Conservation (phyloP, 2,113 vertebrate species). For the Chionodraco myersi region DNA sequence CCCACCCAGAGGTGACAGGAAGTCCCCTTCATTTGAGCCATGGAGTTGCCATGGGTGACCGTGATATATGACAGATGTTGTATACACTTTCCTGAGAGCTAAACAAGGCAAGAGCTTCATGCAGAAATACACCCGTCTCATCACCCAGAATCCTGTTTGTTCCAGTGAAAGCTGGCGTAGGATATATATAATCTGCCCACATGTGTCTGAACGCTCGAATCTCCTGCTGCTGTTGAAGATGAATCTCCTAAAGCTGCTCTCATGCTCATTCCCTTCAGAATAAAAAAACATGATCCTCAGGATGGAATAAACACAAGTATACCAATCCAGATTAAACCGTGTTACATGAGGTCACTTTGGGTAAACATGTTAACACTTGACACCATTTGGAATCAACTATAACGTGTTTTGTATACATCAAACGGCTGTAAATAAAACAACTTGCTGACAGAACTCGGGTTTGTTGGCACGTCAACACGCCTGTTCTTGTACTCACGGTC, state of each 20-base stretch:
- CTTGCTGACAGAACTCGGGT: not conserved
- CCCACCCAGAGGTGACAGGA: slow-evolving; percentile 55
- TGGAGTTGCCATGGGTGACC: slow-evolving; percentile 9
- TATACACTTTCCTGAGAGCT: slow-evolving; percentile 11
- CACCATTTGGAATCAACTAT: not conserved
- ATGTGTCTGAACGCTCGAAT: slow-evolving; percentile 9
- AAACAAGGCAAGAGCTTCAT: slow-evolving; percentile 30
- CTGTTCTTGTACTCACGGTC: slow-evolving; percentile 83
- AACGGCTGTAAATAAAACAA: not conserved
- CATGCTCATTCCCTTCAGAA: not conserved
- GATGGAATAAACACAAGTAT: slow-evolving; percentile 10
- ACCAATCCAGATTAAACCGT: not conserved
- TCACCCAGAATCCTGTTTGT: slow-evolving; percentile 38
- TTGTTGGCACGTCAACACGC: not conserved
- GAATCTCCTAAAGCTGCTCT: not conserved
- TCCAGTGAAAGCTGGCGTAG: slow-evolving; percentile 6
- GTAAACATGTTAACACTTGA: not conserved
- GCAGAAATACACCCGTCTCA: slow-evolving; percentile 8
- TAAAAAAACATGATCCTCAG: not conserved
- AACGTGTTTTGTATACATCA: not conserved
- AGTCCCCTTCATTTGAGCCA: slow-evolving; percentile 53
- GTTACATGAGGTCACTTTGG: slow-evolving; percentile 6
- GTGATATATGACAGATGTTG: slow-evolving; percentile 28
- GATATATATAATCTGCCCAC: slow-evolving; percentile 12
- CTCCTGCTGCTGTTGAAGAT: not conserved